Evolutionary conservation across 2,888 invertebrate species (phyloP), one percentile per base, ranked within the genome.

Genomic region (Leptinotarsa juncta): DNA sequence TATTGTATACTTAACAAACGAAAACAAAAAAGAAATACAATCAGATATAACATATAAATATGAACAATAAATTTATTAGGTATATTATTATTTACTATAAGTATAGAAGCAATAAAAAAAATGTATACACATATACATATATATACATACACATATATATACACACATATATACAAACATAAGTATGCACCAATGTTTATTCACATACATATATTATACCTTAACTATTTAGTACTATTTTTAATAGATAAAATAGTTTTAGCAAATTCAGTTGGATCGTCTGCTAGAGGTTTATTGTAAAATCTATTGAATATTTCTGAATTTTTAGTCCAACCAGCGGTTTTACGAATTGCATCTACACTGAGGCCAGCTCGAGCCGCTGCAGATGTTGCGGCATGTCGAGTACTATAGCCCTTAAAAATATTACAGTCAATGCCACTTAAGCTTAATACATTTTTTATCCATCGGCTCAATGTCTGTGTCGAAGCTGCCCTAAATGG

Each of bases 371-470:
- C 14, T 65, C 70, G 26, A 23, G 67, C 65, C 51, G 67, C 77
- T 49, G 74, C 74, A 42, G 74, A 77, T 26, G 74, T 77, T 20
- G 70, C 66, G 12, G 77, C 72, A 67, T 77, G 77, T 23, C 74
- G 67, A 20, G 67, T 67, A 65, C 70, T 72, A 67, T 77, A 67
- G 15, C 72, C 65, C 57, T 65, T 72, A 67, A 75, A 72, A 49
- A 67, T 72, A 26, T 60, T 51, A 23, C 20, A 26, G 49, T 70
- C 67, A 69, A 74, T 70, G 18, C 72, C 74, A 70, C 67, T 74
- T 71, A 49, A 50, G 20, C 15, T 57, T 57, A 57, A 15, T 32
- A 12, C 23, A 57, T 57, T 70, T 23, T 55, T 57, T 14, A 57
- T 70, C 14, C 53, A 50, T 50, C 50, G 50, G 50, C 50, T 50